A percentile compares a stretch with the other conserved stretches of the same genome.
These are phyloP conservation scores for Leucoraja erinaceus DNA, from an alignment of 2,113 vertebrate genomes.

Conservation along the genomic window DNA sequence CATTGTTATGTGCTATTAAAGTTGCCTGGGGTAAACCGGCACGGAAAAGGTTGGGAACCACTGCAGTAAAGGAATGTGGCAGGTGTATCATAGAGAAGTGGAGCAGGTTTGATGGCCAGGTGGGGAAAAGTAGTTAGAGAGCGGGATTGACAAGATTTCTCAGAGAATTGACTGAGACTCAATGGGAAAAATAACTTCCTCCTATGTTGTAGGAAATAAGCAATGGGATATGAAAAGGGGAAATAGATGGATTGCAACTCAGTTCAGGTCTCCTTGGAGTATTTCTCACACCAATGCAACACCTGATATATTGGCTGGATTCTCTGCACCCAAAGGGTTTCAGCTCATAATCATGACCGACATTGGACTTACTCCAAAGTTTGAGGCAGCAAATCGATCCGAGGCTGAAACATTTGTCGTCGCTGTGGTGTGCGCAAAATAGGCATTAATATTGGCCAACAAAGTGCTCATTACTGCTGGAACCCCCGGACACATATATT, in stretches of 20 bases:
- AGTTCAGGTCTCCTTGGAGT: not conserved
- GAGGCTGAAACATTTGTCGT: conserved; percentile 92
- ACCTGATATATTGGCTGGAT: not conserved
- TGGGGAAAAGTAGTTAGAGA: too few relatives aligned
- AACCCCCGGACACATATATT: conserved; percentile 95
- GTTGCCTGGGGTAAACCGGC: too few relatives aligned
- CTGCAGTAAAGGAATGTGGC: too few relatives aligned
- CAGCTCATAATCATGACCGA: not conserved
- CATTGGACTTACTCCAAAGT: conserved; percentile 79
- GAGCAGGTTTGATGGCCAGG: too few relatives aligned
- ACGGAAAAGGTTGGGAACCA: too few relatives aligned
- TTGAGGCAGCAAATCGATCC: conserved; percentile 90
- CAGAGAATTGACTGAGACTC: too few relatives aligned
- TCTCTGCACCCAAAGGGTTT: not conserved
- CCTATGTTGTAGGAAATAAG: too few relatives aligned
- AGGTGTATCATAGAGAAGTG: too few relatives aligned
- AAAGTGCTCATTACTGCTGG: conserved; percentile 95
- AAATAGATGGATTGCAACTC: not conserved
- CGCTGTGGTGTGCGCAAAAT: conserved; percentile 90
- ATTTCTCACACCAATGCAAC: not conserved
- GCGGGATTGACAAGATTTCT: too few relatives aligned
- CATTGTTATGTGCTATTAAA: too few relatives aligned
- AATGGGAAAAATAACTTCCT: too few relatives aligned
- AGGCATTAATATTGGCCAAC: conserved; percentile 94
- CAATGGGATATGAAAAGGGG: not conserved